Evolutionary conservation across 92 coral and sea anemone species (phyloP), one percentile per base, ranked within the genome.

Genomic region (Anthopleura xanthogrammica): DNA sequence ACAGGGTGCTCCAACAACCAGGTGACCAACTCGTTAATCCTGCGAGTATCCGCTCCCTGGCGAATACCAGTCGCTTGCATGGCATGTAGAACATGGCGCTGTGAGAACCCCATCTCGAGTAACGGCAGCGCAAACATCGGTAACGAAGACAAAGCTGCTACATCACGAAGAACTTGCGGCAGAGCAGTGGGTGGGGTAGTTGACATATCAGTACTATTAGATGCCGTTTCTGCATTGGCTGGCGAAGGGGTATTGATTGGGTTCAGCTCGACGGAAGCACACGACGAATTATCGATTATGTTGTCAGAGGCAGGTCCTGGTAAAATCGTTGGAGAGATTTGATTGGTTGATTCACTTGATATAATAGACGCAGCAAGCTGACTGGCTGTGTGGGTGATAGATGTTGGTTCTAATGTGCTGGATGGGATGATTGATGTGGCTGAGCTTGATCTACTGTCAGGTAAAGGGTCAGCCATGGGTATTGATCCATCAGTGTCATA

Each of bases 81-180:
- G 71, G 97, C 94, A 64, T 87, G 92, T 19, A 91, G 58, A 22
- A 93, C 93, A 75, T 93, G 97, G 2, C 93, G 87, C 52, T 94
- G 87, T 41, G 94, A 88, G 87, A 93, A 93, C 11, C 97, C 97
- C 97, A 93, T 93, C 92, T 93, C 97, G 83, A 93, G 80, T 66
- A 93, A 83, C 8, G 97, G 94, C 55, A 91, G 50, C 52, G 94
- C 89, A 91, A 88, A 89, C 57, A 74, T 77, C 22, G 97, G 97
- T 20, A 93, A 77, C 17, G 89, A 86, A 55, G 97, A 93, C 83
- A 90, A 76, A 48, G 97, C 91, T 4, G 91, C 97, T 3, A 91
- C 88, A 76, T 90, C 94, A 40, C 92, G 90, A 40, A 91, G 81
- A 16, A 93, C 97, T 40, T 81, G 88, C 7, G 97, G 94, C 0